These are phyloP conservation scores for Pipra filicauda DNA, from an alignment of 2,113 vertebrate genomes.

Conservation along the genomic window DNA sequence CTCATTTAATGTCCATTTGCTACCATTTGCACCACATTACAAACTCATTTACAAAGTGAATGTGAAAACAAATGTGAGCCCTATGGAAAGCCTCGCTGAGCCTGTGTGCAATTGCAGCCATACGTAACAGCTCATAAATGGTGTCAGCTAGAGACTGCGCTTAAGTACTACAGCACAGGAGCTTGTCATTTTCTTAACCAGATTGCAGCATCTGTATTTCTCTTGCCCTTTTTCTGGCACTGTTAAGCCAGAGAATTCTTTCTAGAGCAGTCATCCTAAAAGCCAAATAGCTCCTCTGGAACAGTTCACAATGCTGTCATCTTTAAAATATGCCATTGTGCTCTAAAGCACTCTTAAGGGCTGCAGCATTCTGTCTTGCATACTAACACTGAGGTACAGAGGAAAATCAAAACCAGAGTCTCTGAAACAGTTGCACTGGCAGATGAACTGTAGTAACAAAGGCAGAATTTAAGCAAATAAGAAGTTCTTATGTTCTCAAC, in stretches of 20 bases:
- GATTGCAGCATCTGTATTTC: conserved; percentile 50
- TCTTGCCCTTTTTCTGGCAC: conserved; percentile 33
- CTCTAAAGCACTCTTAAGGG: background rate
- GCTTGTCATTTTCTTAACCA: conserved; percentile 40
- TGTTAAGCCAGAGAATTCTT: conserved; percentile 52
- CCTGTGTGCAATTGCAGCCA: conserved; percentile 9
- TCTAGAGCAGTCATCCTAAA: conserved; percentile 63
- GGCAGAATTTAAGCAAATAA: background rate
- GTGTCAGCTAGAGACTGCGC: conserved; percentile 1
- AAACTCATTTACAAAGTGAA: conserved; percentile 55
- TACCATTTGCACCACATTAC: conserved; percentile 66
- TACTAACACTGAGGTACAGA: background rate
- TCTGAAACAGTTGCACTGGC: background rate
- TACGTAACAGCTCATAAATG: conserved; percentile 59
- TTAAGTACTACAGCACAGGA: conserved; percentile 30
- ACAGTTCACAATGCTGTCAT: conserved; percentile 47
- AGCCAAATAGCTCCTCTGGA: conserved; percentile 60
- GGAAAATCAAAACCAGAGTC: background rate
- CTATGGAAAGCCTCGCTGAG: conserved; percentile 38
- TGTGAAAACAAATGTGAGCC: conserved; percentile 54
- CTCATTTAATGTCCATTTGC: conserved; percentile 63
- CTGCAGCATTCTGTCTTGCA: background rate
- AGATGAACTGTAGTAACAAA: background rate
- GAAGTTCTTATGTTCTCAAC: background rate
- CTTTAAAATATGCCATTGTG: conserved; percentile 59